These are phyloP conservation scores for Ectemnius cavifrons DNA, from an alignment of 2,888 invertebrate species.

Conservation along the genomic window DNA sequence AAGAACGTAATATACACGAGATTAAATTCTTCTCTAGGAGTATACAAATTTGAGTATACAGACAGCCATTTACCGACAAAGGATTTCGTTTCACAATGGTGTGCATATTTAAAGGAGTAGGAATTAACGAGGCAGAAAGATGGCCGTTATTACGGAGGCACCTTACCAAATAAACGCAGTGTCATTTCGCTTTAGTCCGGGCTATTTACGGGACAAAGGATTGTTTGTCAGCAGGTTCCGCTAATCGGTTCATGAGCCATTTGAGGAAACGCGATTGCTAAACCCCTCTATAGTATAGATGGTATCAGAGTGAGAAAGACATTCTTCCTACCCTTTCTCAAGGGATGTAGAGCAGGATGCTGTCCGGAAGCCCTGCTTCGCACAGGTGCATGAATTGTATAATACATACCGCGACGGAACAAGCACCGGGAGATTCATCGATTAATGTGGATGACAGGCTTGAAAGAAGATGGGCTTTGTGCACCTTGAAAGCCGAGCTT, in stretches of 20 bases:
- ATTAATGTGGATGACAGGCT: conserved; percentile 22
- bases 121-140: no score
- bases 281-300: conserved; percentile 13
- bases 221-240: conserved; percentile 52
- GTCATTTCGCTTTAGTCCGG: conserved; percentile 39
- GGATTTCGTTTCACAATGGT: no score
- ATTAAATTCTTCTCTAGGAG: no score
- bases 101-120: no score
- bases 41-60: no score
- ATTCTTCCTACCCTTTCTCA: conserved; percentile 12
- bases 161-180: conserved; percentile 11
- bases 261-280: neutral
- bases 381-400: conserved; percentile 35
- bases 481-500: conserved; percentile 40
- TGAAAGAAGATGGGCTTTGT: conserved; percentile 37
- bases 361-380: conserved; percentile 6
- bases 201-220: conserved; percentile 53
- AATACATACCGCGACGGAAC: conserved; percentile 13
- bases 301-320: no score
- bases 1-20: no score
- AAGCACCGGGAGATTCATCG: conserved; percentile 30
- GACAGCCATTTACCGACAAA: no score
- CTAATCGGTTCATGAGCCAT: conserved; percentile 33
- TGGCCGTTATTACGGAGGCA: no score
- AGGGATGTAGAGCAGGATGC: conserved; percentile 11